A percentile compares a stretch with the other conserved stretches of the same genome.
Conservation (phyloP, 2,797 vertebrate species). For the Spinus pinus region DNA sequence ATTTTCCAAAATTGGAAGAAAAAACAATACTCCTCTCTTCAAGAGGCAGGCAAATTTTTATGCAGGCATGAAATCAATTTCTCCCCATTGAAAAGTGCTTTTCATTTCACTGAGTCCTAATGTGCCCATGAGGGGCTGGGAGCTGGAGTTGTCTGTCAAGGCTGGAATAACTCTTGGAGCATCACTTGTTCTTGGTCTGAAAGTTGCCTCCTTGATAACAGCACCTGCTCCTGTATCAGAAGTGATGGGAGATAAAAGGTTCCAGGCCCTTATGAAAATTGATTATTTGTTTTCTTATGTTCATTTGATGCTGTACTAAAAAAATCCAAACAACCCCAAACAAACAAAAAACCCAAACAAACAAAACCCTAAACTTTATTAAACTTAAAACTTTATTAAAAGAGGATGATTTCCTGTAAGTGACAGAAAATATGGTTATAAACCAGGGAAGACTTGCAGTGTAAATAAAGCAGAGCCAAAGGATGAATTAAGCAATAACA, state of each 20-base stretch:
- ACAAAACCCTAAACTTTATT: not conserved
- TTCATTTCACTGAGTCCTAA: not conserved
- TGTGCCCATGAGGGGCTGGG: fast-evolving
- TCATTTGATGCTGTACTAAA: not conserved
- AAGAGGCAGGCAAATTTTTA: not conserved
- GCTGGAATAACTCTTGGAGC: not conserved
- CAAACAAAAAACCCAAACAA: not conserved
- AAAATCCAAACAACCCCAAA: not conserved
- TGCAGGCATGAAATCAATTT: slow-evolving; percentile 22
- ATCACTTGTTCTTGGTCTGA: not conserved
- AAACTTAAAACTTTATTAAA: not conserved
- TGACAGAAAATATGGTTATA: not conserved
- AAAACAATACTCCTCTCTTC: not conserved
- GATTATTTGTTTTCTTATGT: not conserved
- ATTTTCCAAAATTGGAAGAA: not conserved
- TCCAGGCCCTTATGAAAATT: not conserved
- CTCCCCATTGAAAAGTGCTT: not conserved
- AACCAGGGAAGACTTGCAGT: not conserved
- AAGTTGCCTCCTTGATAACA: not conserved
- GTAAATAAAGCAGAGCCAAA: not conserved
- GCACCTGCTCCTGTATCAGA: not conserved
- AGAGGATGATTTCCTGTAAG: not conserved
- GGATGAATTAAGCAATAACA: not conserved
- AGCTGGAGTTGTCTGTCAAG: not conserved
- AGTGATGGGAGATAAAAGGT: not conserved